Evolutionary conservation across 2,113 vertebrate genomes (phyloP).

Genomic region (Mastomys natalensis): DNA sequence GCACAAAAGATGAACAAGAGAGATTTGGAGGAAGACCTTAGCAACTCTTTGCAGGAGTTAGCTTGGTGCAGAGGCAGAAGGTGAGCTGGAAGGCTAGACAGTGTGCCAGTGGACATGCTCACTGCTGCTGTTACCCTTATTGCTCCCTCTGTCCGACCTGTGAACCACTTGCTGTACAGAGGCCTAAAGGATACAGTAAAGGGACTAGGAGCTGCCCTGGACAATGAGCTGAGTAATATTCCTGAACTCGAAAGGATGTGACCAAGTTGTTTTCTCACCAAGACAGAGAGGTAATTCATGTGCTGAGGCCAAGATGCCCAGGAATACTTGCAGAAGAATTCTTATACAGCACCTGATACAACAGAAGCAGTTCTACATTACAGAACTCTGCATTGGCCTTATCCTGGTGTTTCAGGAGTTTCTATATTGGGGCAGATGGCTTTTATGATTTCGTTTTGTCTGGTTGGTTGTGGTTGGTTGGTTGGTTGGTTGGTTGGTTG

Average conservation of each 20-base stretch:
- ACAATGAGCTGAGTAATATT: neutral
- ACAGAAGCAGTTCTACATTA: neutral
- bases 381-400: neutral
- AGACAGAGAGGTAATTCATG: too few species aligned
- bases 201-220: neutral
- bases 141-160: neutral
- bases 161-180: neutral
- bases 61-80: neutral
- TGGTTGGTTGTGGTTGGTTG: neutral
- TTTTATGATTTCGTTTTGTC: neutral
- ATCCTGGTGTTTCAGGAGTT: conserved; percentile 18
- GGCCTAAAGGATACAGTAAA: neutral
- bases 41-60: neutral
- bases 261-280: neutral
- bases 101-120: neutral
- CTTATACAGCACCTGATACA: neutral
- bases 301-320: neutral
- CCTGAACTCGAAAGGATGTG: neutral
- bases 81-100: neutral
- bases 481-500: neutral
- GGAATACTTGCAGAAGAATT: fast-evolving
- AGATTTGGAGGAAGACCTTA: neutral
- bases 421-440: conserved; percentile 24
- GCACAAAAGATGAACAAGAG: neutral
- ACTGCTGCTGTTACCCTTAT: neutral